These are phyloP conservation scores for Sceloporus undulatus DNA, from an alignment of 2,113 vertebrate species.

Conservation along the genomic window DNA sequence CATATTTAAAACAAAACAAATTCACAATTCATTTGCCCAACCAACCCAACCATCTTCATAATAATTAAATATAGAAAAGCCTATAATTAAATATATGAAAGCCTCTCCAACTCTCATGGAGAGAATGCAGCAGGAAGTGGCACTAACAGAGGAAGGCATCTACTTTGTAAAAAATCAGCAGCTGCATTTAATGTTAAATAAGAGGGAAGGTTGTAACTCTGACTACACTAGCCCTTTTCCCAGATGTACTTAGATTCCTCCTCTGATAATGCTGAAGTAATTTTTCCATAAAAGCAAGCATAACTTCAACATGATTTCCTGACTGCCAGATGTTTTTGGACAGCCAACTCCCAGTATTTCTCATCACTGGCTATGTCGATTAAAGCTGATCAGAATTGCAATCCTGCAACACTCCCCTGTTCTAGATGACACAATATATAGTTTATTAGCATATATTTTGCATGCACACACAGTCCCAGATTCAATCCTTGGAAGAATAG, in stretches of 20 bases:
- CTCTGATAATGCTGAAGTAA: too few species aligned
- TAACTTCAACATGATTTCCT: too few species aligned
- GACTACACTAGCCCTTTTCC: not conserved
- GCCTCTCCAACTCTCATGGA: not conserved
- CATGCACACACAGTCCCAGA: not conserved
- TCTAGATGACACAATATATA: not conserved
- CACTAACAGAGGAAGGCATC: too few species aligned
- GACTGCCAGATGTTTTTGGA: too few species aligned
- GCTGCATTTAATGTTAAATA: not conserved
- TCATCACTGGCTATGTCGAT: too few species aligned
- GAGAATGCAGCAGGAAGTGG: not conserved
- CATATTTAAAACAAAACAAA: too few species aligned
- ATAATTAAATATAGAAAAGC: not conserved
- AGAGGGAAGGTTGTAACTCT: not conserved
- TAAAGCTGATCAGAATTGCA: not conserved
- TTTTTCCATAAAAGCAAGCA: not conserved
- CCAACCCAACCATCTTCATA: too few species aligned
- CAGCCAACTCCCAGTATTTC: too few species aligned
- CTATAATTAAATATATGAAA: not conserved
- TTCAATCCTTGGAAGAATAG: not conserved
- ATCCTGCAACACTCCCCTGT: not conserved
- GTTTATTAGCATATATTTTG: not conserved
- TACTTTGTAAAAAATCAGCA: not conserved
- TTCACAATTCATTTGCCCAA: too few species aligned
- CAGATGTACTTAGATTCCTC: not conserved